Evolutionary conservation across 2,797 vertebrate species (phyloP).

Genomic region (Adelosebastes latens): DNA sequence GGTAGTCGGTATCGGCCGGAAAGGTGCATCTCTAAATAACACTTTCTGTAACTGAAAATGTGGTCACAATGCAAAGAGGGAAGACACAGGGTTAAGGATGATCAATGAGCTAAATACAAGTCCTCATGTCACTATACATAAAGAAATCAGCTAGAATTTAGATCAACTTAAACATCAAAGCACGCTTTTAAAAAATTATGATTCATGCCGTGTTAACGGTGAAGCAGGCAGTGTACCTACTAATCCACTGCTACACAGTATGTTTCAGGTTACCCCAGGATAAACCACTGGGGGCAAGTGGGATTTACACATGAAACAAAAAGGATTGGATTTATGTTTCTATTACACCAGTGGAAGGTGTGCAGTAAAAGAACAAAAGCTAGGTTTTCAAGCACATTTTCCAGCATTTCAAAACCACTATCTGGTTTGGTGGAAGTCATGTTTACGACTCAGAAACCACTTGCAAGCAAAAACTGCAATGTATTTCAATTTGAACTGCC

Average conservation of each 20-base stretch:
- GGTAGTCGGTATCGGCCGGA: too few relatives aligned
- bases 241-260: neutral
- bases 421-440: neutral
- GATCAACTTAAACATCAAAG: slow-evolving; percentile 17
- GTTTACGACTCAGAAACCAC: neutral
- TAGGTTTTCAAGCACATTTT: neutral
- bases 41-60: neutral
- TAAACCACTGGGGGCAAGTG: neutral
- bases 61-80: neutral
- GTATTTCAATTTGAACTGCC: neutral
- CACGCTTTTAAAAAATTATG: slow-evolving; percentile 15
- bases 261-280: neutral
- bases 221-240: neutral
- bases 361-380: neutral
- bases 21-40: neutral
- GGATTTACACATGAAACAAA: slow-evolving; percentile 21
- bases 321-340: slow-evolving; percentile 1
- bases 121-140: neutral
- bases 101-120: slow-evolving; percentile 11
- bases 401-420: neutral
- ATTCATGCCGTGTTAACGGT: neutral
- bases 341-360: neutral
- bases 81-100: neutral
- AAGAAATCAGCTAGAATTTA: neutral
- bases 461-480: neutral